Evolutionary conservation across 30 jellyfish, hydroid and myxozoan genomes (phyloP).

Genomic region (Pseudorhiza aurosa): DNA sequence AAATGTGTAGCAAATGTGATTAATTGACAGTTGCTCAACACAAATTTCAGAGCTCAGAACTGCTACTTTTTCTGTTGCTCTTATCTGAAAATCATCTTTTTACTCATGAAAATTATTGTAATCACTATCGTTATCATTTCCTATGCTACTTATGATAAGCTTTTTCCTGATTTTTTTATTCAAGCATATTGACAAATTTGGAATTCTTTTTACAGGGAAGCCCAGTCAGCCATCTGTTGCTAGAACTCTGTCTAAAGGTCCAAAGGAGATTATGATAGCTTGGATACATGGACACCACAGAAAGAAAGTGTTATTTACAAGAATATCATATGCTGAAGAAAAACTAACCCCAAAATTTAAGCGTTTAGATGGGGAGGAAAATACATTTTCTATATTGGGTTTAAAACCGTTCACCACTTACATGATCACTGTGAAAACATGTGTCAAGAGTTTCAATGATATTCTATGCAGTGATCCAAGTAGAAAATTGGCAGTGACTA

Average conservation of each 20-base stretch:
- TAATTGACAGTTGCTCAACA: no score
- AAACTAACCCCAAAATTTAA: not conserved
- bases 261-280: not conserved
- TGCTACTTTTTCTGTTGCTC: no score
- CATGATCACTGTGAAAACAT: conserved; percentile 32
- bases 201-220: not conserved
- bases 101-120: not conserved
- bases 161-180: no score
- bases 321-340: not conserved
- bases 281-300: conserved; percentile 10
- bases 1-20: no score
- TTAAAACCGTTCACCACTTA: conserved; percentile 53
- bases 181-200: no score
- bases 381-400: not conserved
- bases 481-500: not conserved
- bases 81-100: not conserved
- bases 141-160: no score
- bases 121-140: no score
- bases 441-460: conserved; percentile 6
- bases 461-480: conserved; percentile 47
- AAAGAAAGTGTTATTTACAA: not conserved
- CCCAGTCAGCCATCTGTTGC: not conserved
- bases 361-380: not conserved
- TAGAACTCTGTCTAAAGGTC: not conserved
- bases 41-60: no score